Conservation (phyloP, 37 sponge, comb jelly and placozoan genomes). For the Lycopodina hypogea region DNA sequence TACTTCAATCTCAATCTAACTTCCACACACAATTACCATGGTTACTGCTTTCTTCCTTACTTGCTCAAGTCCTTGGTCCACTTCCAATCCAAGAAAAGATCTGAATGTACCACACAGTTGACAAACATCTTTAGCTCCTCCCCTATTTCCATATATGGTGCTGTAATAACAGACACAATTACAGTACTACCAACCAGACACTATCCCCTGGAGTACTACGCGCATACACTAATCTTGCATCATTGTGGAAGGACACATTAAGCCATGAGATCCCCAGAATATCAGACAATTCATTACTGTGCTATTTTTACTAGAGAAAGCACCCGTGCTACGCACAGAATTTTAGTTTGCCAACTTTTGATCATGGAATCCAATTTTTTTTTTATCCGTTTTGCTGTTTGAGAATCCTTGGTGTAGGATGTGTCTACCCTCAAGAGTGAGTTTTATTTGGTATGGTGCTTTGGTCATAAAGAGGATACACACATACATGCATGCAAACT, state of each 20-base stretch:
- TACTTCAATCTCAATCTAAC: neutral
- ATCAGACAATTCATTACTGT: too few relatives aligned
- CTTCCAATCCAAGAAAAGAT: slow-evolving; percentile 31
- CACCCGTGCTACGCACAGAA: too few relatives aligned
- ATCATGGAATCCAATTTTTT: too few relatives aligned
- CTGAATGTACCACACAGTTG: neutral
- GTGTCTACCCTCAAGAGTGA: too few relatives aligned
- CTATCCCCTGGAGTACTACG: neutral
- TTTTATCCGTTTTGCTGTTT: too few relatives aligned
- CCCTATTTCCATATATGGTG: neutral
- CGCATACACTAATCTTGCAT: neutral
- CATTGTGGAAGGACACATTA: neutral
- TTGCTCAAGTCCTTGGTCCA: slow-evolving; percentile 10
- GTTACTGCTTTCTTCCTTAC: neutral
- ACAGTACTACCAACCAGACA: neutral
- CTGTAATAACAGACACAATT: neutral
- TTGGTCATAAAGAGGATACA: too few relatives aligned
- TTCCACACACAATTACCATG: neutral
- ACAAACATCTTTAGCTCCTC: neutral
- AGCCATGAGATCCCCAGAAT: too few relatives aligned
- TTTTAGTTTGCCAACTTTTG: too few relatives aligned
- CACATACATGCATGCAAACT: too few relatives aligned
- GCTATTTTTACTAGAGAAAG: too few relatives aligned
- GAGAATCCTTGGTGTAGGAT: too few relatives aligned
- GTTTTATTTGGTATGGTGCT: too few relatives aligned